Evolutionary conservation across 1,140 invertebrate genomes (phyloP).

Genomic region (Caenorhabditis inopinata): DNA sequence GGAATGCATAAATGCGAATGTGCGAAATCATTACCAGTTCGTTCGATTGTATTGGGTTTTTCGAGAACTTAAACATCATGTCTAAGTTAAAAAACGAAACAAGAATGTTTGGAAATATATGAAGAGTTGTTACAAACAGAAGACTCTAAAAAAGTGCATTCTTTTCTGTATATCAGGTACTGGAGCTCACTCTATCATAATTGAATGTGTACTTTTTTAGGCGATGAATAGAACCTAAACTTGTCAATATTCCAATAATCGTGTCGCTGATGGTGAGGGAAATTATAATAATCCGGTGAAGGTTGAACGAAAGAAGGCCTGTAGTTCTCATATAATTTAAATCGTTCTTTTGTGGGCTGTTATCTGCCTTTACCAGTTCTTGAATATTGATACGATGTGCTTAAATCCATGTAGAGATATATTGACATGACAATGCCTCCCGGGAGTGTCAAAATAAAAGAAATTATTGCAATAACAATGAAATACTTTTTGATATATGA

Average conservation of each 20-base stretch:
- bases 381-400: background rate
- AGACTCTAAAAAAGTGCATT: background rate
- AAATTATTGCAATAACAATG: background rate
- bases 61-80: background rate
- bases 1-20: background rate
- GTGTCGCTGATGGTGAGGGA: background rate
- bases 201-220: background rate
- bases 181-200: background rate
- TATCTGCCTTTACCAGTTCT: background rate
- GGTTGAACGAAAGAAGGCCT: background rate
- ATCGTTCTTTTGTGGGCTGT: too few species aligned
- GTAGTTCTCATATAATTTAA: too few species aligned
- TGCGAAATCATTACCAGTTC: background rate
- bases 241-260: background rate
- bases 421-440: background rate
- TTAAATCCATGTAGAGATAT: background rate
- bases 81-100: background rate
- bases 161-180: background rate
- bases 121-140: background rate
- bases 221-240: background rate
- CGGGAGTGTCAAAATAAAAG: background rate
- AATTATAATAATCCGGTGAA: background rate
- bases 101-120: background rate
- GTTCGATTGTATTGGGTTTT: background rate
- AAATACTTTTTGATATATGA: background rate